phyloP scores from a whole-genome alignment of 2,113 vertebrate genomes.

The Puma concolor region DNA sequence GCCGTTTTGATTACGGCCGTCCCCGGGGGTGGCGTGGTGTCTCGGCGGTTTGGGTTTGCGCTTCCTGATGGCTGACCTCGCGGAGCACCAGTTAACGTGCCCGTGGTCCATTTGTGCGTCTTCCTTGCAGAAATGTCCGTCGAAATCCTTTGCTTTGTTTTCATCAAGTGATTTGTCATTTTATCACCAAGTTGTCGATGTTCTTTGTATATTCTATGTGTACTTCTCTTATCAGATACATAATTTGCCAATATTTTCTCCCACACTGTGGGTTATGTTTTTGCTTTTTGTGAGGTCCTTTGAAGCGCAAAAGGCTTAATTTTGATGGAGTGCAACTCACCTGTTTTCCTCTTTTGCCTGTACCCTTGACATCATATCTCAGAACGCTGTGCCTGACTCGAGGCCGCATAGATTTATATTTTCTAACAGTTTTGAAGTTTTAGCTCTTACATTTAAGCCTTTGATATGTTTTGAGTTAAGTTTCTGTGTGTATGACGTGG shows the following conservation, averaged over 20 bases:
- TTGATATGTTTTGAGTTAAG: not conserved
- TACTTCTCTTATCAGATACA: not conserved
- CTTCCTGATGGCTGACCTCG: not conserved
- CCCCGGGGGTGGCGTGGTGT: not conserved
- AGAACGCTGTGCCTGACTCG: not conserved
- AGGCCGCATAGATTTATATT: not conserved
- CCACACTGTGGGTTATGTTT: not conserved
- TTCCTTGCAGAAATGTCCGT: not conserved
- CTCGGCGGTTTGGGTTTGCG: not conserved
- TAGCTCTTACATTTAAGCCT: not conserved
- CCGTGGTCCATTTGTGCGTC: not conserved
- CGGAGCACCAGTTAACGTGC: not conserved
- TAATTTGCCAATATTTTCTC: not conserved
- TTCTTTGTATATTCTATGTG: not conserved
- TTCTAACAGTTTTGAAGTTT: conserved; percentile 2
- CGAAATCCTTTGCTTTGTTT: not conserved
- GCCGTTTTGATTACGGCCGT: not conserved
- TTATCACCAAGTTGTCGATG: not conserved
- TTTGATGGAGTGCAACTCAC: not conserved
- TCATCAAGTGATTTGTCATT: not conserved
- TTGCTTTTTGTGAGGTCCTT: not conserved
- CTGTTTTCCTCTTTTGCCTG: not conserved
- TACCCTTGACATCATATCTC: not conserved
- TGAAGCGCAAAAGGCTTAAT: not conserved
- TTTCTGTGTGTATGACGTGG: not conserved